Percentiles rank a stretch among this genome's conserved stretches.
These are phyloP conservation scores for Dendroctonus ponderosae DNA, from an alignment of 1,140 invertebrate species.

Conservation along the genomic window DNA sequence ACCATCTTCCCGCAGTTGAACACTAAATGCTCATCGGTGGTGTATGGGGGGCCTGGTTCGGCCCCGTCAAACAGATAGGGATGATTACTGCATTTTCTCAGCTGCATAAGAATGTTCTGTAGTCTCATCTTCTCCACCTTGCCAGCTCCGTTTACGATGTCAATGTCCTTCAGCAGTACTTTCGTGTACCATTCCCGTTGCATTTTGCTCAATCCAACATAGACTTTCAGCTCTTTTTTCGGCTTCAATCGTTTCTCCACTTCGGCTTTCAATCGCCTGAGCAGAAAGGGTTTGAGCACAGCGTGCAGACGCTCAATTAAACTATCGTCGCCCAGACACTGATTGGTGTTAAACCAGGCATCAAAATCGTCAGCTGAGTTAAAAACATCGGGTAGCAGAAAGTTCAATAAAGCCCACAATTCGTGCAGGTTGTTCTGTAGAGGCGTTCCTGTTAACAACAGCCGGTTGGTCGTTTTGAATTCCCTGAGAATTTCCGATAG, in stretches of 20 bases:
- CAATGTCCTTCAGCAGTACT: slow-evolving; percentile 98
- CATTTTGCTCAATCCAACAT: slow-evolving; percentile 96
- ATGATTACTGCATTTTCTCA: slow-evolving; percentile 97
- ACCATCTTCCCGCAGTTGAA: slow-evolving; percentile 97
- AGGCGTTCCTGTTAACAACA: slow-evolving; percentile 82
- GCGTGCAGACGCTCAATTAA: slow-evolving; percentile 92
- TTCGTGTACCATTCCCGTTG: slow-evolving; percentile 99
- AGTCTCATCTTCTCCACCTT: slow-evolving; percentile 94
- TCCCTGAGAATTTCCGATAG: slow-evolving; percentile 95
- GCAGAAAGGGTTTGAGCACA: slow-evolving; percentile 92
- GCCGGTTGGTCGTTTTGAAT: slow-evolving; percentile 96
- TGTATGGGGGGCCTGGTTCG: slow-evolving; percentile 98
- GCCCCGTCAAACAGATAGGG: slow-evolving; percentile 99
- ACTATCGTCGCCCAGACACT: slow-evolving; percentile 87
- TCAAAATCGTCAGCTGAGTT: slow-evolving; percentile 98
- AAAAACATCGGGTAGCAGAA: slow-evolving; percentile 97
- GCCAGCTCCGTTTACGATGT: slow-evolving; percentile 95
- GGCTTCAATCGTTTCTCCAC: slow-evolving; percentile 96
- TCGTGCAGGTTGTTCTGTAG: slow-evolving; percentile 95
- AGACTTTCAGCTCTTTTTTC: slow-evolving; percentile 97
- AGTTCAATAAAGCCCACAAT: slow-evolving; percentile 98
- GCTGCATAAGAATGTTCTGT: slow-evolving; percentile 99
- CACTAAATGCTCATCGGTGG: slow-evolving; percentile 94
- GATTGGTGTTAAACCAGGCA: slow-evolving; percentile 97
- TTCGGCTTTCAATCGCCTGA: slow-evolving; percentile 95